Percentiles rank a stretch among this genome's conserved stretches.
Evolutionary conservation across 2,113 vertebrate species (phyloP).

Genomic region (Falcunculus frontatus): DNA sequence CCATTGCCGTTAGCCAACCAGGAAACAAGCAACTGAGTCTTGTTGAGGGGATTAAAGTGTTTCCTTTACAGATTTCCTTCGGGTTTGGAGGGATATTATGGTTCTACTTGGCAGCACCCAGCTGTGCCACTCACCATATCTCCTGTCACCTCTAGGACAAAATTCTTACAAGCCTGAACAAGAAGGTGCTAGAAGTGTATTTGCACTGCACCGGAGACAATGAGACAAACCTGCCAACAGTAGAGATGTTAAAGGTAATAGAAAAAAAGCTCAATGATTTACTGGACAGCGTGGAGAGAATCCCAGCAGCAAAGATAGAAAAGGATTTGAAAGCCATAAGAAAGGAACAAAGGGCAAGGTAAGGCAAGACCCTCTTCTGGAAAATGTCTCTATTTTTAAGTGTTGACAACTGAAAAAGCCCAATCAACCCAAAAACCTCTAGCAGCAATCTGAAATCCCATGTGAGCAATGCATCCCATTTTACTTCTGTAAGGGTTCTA

Average conservation of each 20-base stretch:
- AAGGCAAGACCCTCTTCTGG: background rate
- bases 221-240: constrained; percentile 72
- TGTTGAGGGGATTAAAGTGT: background rate
- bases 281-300: constrained; percentile 78
- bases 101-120: background rate
- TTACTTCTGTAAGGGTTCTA: background rate
- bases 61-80: background rate
- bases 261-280: constrained; percentile 79
- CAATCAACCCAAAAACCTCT: background rate
- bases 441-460: background rate
- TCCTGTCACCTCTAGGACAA: constrained; percentile 70
- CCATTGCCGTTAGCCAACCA: background rate
- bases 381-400: background rate
- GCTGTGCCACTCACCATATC: background rate
- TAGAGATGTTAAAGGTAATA: constrained; percentile 84
- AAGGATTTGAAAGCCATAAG: constrained; percentile 79
- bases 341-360: constrained; percentile 81
- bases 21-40: background rate
- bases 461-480: background rate
- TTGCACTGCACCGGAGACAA: constrained; percentile 75
- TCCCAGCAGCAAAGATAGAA: constrained; percentile 72
- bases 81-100: background rate
- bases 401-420: background rate
- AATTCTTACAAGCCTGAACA: constrained; percentile 72
- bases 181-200: constrained; percentile 85